These are phyloP conservation scores for Rhipidura dahli DNA, from an alignment of 2,113 vertebrate genomes.

Conservation along the genomic window DNA sequence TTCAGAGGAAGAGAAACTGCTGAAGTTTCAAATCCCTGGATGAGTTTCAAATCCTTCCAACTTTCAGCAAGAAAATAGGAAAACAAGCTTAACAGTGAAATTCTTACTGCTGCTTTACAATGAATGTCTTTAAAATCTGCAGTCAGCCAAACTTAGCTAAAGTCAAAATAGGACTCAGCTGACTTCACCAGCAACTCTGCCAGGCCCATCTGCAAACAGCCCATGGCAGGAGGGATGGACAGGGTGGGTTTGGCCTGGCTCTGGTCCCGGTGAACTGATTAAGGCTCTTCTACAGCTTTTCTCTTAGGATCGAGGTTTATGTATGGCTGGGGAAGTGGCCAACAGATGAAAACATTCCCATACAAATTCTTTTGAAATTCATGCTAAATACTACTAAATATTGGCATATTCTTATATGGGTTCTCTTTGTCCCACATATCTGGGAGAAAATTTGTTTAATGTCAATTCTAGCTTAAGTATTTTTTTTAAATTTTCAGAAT, in stretches of 20 bases:
- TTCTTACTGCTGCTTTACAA: not conserved
- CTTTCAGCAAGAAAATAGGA: not conserved
- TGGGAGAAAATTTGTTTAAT: not conserved
- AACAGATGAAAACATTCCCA: not conserved
- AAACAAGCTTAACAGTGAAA: conserved; percentile 16
- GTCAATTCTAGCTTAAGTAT: not conserved
- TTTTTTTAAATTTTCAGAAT: not conserved
- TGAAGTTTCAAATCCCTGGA: conserved; percentile 51
- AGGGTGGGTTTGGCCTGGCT: not conserved
- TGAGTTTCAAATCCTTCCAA: conserved; percentile 42
- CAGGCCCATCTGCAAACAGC: not conserved
- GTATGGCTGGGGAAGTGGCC: not conserved
- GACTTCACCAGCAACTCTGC: not conserved
- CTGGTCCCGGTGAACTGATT: not conserved
- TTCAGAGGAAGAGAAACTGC: conserved; percentile 34
- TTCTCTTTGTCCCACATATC: not conserved
- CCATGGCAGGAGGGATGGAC: not conserved
- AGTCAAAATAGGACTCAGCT: not conserved
- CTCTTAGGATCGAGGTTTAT: not conserved
- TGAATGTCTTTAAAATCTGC: not conserved
- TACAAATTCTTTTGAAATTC: not conserved
- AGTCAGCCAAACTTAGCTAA: not conserved
- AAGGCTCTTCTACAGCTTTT: not conserved
- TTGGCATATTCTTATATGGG: not conserved
- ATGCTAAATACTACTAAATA: not conserved